phyloP scores from a whole-genome alignment of 2,888 invertebrate genomes.

The Campoletis raptor region DNA sequence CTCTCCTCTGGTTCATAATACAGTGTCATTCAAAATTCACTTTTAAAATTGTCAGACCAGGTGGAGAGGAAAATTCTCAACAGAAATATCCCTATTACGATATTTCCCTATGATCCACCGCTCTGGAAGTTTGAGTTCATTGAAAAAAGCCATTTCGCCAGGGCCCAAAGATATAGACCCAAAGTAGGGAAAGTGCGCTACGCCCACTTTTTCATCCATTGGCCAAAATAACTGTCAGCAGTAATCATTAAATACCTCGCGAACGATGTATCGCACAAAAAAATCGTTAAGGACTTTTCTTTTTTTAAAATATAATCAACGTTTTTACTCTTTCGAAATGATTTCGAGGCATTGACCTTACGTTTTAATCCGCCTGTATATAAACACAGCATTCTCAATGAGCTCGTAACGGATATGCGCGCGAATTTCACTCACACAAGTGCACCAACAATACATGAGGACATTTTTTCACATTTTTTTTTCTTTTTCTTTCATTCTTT shows the following conservation, averaged over 20 bases:
- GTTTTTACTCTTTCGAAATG: background rate
- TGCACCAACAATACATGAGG: slow-evolving; percentile 9
- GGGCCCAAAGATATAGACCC: no score
- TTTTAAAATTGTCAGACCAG: background rate
- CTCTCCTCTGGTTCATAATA: slow-evolving; percentile 52
- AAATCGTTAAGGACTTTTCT: background rate
- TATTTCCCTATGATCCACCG: background rate
- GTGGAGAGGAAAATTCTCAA: background rate
- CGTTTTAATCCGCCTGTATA: background rate
- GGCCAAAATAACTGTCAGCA: background rate
- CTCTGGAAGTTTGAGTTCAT: background rate
- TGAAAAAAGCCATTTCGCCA: background rate
- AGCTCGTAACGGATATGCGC: slow-evolving; percentile 75
- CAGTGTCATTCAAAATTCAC: slow-evolving; percentile 57
- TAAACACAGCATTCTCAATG: slow-evolving; percentile 13
- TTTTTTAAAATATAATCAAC: background rate
- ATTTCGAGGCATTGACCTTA: background rate
- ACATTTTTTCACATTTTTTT: slow-evolving; percentile 31
- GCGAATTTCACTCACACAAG: slow-evolving; percentile 67
- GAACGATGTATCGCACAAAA: background rate
- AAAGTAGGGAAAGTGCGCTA: no score
- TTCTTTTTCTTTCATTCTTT: slow-evolving; percentile 17
- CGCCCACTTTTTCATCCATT: background rate
- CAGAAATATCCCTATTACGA: background rate
- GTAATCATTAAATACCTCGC: background rate